Conservation (phyloP, 1,140 invertebrate species). For the Drosophila eugracilis region DNA sequence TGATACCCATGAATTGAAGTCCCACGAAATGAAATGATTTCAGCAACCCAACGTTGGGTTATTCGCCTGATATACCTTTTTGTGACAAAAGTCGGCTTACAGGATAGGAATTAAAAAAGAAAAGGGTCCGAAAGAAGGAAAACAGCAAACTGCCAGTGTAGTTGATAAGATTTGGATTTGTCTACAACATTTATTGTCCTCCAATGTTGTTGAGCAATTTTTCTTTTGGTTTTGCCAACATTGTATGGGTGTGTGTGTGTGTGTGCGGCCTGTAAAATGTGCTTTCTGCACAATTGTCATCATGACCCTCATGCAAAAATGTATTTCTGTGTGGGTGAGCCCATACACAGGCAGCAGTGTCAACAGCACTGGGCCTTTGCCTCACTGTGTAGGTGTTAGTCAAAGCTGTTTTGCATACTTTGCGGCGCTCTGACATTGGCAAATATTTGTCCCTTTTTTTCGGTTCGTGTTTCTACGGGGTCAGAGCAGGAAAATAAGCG, state of each 20-base stretch:
- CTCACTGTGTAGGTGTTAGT: constrained; percentile 66
- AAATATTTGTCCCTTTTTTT: constrained; percentile 80
- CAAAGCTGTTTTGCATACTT: constrained; percentile 80
- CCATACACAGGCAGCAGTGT: constrained; percentile 26
- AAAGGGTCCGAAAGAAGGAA: constrained; percentile 22
- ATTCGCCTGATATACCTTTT: constrained; percentile 37
- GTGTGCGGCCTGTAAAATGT: constrained; percentile 61
- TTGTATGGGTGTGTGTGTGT: too few relatives aligned
- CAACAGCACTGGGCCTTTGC: constrained; percentile 33
- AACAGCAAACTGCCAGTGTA: constrained; percentile 45
- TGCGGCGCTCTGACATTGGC: constrained; percentile 67
- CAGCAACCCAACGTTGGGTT: constrained; percentile 1
- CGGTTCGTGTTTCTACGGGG: constrained; percentile 29
- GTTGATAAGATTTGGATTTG: constrained; percentile 80
- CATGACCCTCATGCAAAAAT: constrained; percentile 69
- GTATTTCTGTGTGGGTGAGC: constrained; percentile 7
- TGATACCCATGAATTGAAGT: constrained; percentile 17
- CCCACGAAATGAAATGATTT: background rate
- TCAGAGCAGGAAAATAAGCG: constrained; percentile 74
- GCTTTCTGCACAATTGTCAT: constrained; percentile 79
- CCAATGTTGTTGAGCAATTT: constrained; percentile 57
- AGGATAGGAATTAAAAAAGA: constrained; percentile 19
- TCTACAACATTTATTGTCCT: constrained; percentile 76
- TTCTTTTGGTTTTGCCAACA: constrained; percentile 73
- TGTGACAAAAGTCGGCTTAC: too few relatives aligned